Evolutionary conservation across 2,797 vertebrate species (phyloP), one percentile per base, ranked within the genome.

Genomic region (Dallia pectoralis): DNA sequence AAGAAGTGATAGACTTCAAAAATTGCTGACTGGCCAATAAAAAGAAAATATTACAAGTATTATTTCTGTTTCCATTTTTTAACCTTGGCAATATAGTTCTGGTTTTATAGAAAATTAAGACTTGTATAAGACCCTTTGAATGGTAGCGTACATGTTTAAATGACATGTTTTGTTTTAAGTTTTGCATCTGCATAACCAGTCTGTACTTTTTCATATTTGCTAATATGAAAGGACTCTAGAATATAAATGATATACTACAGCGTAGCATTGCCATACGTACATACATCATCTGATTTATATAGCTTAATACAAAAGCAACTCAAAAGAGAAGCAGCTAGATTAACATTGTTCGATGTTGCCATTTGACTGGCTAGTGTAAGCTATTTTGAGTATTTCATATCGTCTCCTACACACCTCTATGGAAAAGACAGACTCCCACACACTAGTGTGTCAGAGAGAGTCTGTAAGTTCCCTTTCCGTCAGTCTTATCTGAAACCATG

Each of bases 371-470:
- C 49, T 48, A 18, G 19, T 29, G 32, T 18, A 32, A 18, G 27
- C 62, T 64, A 32, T 30, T 68, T 16, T 68, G 22, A 48, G 40
- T 68, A 49, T 18, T 25, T 68, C 47, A 48, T 49, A 49, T 29
- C n/a, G n/a, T n/a, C 30, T 25, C 25, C 15, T 29, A 22, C 22
- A 18, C 36, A 68, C 48, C 67, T 15, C 47, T 25, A 68, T 48
- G 67, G 44, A 22, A 27, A 67, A 29, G 65, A 48, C 40, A 68
- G 44, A 30, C 15, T 2, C 15, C 30, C 30, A 64, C 30, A 18
- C 27, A 29, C 29, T 18, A 14, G 12, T 33, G 62, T 33, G 29
- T 29, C 62, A 64, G 6, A 30, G 4, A 30, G 4, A 30, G 30
- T 16, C 6, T 64, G 22, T 25, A 25, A 59, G 53, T 32, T 32